Evolutionary conservation across 2,888 invertebrate genomes (phyloP), one percentile per base, ranked within the genome.

Genomic region (Cheilosia vulpina): DNA sequence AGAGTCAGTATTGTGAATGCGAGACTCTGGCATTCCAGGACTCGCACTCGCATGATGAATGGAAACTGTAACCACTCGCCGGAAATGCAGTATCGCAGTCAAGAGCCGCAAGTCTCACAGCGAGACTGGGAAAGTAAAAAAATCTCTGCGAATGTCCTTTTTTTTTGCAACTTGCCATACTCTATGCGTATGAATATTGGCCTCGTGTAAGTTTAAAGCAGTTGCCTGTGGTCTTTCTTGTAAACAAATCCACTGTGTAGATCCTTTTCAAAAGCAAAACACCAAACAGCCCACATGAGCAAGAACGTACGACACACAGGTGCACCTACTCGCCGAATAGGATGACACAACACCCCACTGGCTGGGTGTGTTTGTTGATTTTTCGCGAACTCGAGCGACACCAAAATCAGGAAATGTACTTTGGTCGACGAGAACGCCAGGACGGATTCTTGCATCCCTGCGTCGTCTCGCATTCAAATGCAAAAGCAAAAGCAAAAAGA

Each of bases 31-130:
- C 53, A 80, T 73, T 73, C 52, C 68, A 68, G 43, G 68, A 63
- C 68, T 73, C 73, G 57, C 68, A 63, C 68, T 73, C 73, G 57
- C 68, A 73, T 78, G 78, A 83, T 83, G 83, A 78, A 83, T 78
- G 78, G 63, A 73, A 78, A 78, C 52, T 73, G 63, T 73, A 57
- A 78, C 53, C 63, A 57, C 57, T 68, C 31, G 31, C 62, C 78
- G 68, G 78, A 68, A 78, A 62, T 73, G 63, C 78, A 78, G 72
- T 69, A 45, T 57, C 53, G 60, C 38, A 43, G 41, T 19, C 24
- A 53, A 82, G 41, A 65, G 71, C 27, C 76, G 65, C 53, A 24
- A 69, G 21, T 53, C 45, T 63, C 55, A 63, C 27, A 38, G 65
- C 2, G 57, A 58, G 65, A 60, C 31, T 24, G 6, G 15, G 19